phyloP scores from a whole-genome alignment of 2,113 vertebrate species.

The Pseudolaguvia tuberculata region DNA sequence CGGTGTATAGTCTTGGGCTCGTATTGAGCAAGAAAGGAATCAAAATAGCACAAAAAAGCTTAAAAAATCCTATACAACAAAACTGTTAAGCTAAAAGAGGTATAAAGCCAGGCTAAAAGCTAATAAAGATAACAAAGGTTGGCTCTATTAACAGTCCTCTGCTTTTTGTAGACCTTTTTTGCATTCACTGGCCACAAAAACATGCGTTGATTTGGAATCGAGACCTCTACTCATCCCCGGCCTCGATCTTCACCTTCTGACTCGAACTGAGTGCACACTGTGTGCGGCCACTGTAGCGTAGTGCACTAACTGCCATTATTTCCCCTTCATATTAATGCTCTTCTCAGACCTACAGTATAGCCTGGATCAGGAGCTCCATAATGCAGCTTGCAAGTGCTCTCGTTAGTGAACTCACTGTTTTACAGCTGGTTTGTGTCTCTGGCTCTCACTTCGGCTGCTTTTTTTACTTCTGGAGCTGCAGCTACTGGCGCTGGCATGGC shows the following conservation, averaged over 20 bases:
- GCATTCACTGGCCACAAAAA: conserved; percentile 29
- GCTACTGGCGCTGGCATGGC: conserved; percentile 36
- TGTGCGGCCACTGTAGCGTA: background rate
- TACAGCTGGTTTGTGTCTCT: conserved; percentile 58
- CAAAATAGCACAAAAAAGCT: background rate
- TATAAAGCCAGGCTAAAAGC: conserved; percentile 9
- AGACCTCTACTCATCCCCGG: background rate
- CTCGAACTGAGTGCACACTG: background rate
- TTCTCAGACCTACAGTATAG: conserved; percentile 25
- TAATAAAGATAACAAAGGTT: conserved; percentile 21
- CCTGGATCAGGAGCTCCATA: conserved; percentile 12
- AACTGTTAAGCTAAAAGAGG: conserved; percentile 10
- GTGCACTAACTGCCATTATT: conserved; percentile 4
- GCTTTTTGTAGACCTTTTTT: conserved; percentile 9
- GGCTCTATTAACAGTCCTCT: conserved; percentile 26
- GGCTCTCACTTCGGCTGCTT: conserved; percentile 61
- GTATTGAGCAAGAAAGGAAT: background rate
- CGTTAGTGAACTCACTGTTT: conserved; percentile 45
- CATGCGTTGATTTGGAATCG: conserved; percentile 16
- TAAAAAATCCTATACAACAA: background rate
- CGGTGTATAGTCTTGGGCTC: background rate
- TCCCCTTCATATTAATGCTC: conserved; percentile 7
- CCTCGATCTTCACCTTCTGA: background rate
- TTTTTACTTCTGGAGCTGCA: conserved; percentile 51
- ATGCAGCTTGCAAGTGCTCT: background rate